Evolutionary conservation across 2,888 invertebrate species (phyloP).

Genomic region (Petrolisthes cinctipes): DNA sequence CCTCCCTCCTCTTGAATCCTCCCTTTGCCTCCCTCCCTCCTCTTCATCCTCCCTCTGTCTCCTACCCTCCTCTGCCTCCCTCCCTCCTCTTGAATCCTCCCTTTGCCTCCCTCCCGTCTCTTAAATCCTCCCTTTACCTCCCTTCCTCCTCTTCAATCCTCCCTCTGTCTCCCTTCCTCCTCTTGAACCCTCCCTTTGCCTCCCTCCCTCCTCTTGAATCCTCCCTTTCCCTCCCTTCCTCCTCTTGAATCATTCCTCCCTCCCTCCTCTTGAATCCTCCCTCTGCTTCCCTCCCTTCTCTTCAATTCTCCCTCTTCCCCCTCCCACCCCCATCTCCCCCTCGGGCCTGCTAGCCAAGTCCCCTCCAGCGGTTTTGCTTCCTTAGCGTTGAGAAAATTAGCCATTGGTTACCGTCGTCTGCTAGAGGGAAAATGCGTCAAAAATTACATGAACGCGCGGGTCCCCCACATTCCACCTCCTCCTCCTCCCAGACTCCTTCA

Average conservation of each 20-base stretch:
- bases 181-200: not conserved
- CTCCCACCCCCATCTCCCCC: not conserved
- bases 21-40: not conserved
- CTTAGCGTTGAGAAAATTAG: conserved; percentile 30
- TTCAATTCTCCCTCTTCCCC: not conserved
- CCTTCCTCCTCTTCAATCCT: not conserved
- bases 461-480: not conserved
- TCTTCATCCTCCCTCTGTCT: not conserved
- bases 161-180: not conserved
- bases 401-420: conserved; percentile 10
- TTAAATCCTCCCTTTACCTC: not conserved
- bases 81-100: not conserved
- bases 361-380: not conserved
- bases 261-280: not conserved
- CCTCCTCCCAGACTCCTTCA: not conserved
- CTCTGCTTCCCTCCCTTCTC: not conserved
- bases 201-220: not conserved
- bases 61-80: not conserved
- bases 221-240: not conserved
- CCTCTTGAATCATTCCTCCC: not conserved
- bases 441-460: not conserved
- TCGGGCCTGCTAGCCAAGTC: not conserved
- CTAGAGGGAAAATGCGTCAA: not conserved
- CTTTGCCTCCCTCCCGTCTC: not conserved
- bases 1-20: not conserved